These are phyloP conservation scores for Papilio glaucus DNA, from an alignment of 1,140 invertebrate species.

Conservation along the genomic window DNA sequence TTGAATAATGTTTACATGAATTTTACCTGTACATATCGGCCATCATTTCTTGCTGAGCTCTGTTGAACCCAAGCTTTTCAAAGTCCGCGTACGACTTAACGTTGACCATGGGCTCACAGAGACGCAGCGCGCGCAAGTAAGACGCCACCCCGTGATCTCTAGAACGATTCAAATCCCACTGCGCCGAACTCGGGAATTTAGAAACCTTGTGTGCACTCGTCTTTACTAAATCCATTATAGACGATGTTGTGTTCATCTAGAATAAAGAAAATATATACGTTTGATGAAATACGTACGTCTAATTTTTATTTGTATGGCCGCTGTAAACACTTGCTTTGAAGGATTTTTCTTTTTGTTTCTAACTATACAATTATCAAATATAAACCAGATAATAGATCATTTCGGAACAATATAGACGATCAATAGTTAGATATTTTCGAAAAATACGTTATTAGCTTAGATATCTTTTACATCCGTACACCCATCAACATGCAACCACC, in stretches of 20 bases:
- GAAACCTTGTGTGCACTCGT: constrained; percentile 80
- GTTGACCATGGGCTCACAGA: constrained; percentile 86
- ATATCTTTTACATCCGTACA: too few relatives aligned
- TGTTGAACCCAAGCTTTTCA: constrained; percentile 85
- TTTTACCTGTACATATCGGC: constrained; percentile 87
- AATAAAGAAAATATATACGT: constrained; percentile 44
- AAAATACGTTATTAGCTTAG: too few relatives aligned
- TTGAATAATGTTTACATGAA: too few relatives aligned
- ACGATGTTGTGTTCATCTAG: constrained; percentile 72
- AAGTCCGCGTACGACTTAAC: constrained; percentile 86
- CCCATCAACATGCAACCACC: too few relatives aligned
- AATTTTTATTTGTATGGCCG: too few relatives aligned
- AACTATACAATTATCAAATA: too few relatives aligned
- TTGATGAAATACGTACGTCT: too few relatives aligned
- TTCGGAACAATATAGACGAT: too few relatives aligned
- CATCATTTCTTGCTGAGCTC: constrained; percentile 84
- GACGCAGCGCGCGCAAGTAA: constrained; percentile 89
- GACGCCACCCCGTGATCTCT: constrained; percentile 96
- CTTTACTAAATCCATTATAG: constrained; percentile 76
- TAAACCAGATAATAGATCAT: too few relatives aligned
- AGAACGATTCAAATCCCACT: constrained; percentile 82
- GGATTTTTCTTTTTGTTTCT: too few relatives aligned
- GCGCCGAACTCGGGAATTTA: constrained; percentile 54
- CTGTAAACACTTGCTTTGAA: too few relatives aligned
- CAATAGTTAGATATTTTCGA: too few relatives aligned